Base-by-base conservation (phyloP, 1,140 invertebrate genomes). In the Brachystomella parvula region DNA sequence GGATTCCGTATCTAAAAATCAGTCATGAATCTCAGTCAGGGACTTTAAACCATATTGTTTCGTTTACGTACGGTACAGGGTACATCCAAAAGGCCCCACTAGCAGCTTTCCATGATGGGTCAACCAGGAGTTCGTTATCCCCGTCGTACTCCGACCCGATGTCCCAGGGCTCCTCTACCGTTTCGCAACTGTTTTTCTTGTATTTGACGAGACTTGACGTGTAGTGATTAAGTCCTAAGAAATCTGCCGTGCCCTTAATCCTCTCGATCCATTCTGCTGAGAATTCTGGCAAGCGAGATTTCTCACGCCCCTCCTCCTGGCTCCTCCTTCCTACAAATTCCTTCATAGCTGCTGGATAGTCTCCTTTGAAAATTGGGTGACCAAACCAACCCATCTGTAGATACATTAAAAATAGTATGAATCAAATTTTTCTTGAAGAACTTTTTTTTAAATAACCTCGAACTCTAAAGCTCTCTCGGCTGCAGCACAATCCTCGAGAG, bases 281-380 rank as follows among this genome's bases (percentile, higher is more conserved):
- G 33, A 70, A 67, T 35, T 1, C 9, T 2, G 68, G 68, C 2
- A 70, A 39, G 28, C 68, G 29, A 15, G 72, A 73, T 30, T 33
- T 26, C 3, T 53, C 12, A 31, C 53, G 28, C 26, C 71, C 72
- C 47, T 68, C 60, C 3, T 31, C 44, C 28, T 61, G 47, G 49
- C 71, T 72, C 24, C 65, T 63, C 3, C 12, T 33, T 30, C 63
- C 67, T 21, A 73, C 61, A 30, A 69, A 61, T 2, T 58, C 53
- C 53, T 64, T 62, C 75, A 76, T 74, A 15, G 77, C 71, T 6
- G 68, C 68, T 17, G 78, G 78, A 62, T 78, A 79, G 64, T 76
- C 68, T n/a, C 74, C 71, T 21, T 47, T 47, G 26, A 58, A 63
- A 15, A 70, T 39, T 24, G 68, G 68, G 17, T 31, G 49, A 15